Percentiles rank a stretch among this genome's conserved stretches.
phyloP scores from a whole-genome alignment of 2,113 vertebrate species.

The Ptyas mucosa region DNA sequence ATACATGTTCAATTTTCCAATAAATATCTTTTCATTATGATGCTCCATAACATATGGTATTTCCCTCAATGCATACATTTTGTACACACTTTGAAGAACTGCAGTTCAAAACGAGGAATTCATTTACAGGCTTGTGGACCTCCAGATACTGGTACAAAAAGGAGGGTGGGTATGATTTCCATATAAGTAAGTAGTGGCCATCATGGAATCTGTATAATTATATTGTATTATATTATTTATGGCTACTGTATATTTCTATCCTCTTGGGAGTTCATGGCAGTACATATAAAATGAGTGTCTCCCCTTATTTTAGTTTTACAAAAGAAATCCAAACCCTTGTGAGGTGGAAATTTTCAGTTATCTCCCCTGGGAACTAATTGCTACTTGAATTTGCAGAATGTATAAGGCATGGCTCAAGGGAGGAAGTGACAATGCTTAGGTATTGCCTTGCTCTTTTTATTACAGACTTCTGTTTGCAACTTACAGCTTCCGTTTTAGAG shows the following conservation, averaged over 20 bases:
- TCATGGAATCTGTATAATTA: neutral
- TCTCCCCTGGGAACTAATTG: neutral
- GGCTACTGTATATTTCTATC: neutral
- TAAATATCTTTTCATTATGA: neutral
- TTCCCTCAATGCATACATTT: neutral
- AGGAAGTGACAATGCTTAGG: neutral
- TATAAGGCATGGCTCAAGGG: neutral
- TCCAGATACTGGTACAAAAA: neutral
- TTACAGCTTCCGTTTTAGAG: neutral
- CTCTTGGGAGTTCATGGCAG: neutral
- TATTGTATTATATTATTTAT: neutral
- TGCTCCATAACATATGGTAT: neutral
- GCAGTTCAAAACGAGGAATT: neutral
- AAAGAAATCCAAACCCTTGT: neutral
- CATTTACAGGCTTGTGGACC: neutral
- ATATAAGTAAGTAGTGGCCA: neutral
- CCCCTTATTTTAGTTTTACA: neutral
- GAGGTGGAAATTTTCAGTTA: neutral
- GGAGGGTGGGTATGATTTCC: neutral
- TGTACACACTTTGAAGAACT: neutral
- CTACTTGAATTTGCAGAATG: neutral
- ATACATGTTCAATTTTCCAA: neutral
- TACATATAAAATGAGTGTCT: neutral
- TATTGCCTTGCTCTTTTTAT: neutral
- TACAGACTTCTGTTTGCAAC: neutral